phyloP scores from a whole-genome alignment of 2,797 vertebrate species.

The Heterohyrax brucei region DNA sequence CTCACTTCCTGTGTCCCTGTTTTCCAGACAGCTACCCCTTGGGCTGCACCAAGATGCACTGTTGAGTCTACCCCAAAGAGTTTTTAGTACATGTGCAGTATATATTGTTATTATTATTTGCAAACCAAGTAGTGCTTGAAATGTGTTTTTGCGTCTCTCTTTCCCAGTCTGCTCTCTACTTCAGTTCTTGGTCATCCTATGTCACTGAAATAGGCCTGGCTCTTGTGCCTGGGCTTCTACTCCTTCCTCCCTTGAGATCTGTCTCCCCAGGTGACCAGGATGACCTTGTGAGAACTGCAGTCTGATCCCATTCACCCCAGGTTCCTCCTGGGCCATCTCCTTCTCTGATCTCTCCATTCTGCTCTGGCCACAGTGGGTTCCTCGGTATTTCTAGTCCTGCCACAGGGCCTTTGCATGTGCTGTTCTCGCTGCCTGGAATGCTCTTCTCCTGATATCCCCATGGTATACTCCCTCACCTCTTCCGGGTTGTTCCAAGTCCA shows the following conservation, averaged over 20 bases:
- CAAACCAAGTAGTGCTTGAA: neutral
- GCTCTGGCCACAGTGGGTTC: neutral
- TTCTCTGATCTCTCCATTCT: fast-evolving
- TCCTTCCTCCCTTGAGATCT: neutral
- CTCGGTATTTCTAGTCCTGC: neutral
- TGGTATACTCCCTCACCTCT: neutral
- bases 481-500: neutral
- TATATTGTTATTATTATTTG: neutral
- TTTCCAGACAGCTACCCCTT: neutral
- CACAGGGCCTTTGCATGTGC: neutral
- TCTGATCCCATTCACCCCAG: neutral
- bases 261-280: neutral
- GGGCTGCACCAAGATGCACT: neutral
- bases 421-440: neutral
- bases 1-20: neutral
- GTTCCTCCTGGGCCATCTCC: neutral
- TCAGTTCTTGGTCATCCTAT: neutral
- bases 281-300: neutral
- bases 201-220: neutral
- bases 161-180: neutral
- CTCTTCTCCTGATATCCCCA: neutral
- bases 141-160: neutral
- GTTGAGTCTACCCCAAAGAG: fast-evolving
- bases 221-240: neutral
- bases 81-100: too few species aligned